Evolutionary conservation across 1,140 invertebrate species (phyloP).

Genomic region (Drosophila tristis): DNA sequence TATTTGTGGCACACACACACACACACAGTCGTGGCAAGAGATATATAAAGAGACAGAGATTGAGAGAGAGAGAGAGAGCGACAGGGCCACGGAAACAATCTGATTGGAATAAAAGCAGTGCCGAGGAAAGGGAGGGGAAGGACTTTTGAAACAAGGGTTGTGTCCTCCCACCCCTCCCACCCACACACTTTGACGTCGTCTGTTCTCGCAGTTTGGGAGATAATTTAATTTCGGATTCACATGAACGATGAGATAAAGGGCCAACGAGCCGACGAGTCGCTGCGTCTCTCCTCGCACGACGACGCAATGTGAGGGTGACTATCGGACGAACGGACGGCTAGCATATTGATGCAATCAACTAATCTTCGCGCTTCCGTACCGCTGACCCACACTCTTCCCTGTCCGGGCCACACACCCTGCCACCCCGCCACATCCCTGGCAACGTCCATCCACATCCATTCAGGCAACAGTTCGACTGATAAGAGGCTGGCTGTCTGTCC

Average conservation of each 20-base stretch:
- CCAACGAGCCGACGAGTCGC: not conserved
- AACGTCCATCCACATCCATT: constrained; percentile 2
- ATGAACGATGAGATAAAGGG: constrained; percentile 77
- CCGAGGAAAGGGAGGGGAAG: constrained; percentile 8
- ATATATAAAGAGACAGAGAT: constrained; percentile 13
- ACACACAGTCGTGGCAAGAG: not conserved
- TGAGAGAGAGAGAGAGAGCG: constrained; percentile 17
- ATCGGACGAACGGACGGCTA: constrained; percentile 45
- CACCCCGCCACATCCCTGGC: not conserved
- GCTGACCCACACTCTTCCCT: constrained; percentile 40
- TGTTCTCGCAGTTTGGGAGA: constrained; percentile 69
- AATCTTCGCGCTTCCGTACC: constrained; percentile 80
- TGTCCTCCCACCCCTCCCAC: not conserved
- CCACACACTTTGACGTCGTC: constrained; percentile 48
- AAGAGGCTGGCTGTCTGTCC: constrained; percentile 12
- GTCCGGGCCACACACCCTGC: not conserved
- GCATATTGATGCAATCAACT: constrained; percentile 84
- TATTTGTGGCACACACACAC: constrained; percentile 62
- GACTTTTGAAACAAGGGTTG: constrained; percentile 80
- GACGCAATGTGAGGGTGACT: constrained; percentile 47
- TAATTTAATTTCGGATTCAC: constrained; percentile 84
- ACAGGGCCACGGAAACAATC: constrained; percentile 80
- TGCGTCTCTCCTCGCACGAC: not conserved
- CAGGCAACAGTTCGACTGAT: constrained; percentile 35
- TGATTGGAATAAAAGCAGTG: constrained; percentile 79